Percentiles rank a stretch among this genome's conserved stretches.
These are phyloP conservation scores for Acyrthosiphon pisum DNA, from an alignment of 1,140 invertebrate species.

Conservation along the genomic window DNA sequence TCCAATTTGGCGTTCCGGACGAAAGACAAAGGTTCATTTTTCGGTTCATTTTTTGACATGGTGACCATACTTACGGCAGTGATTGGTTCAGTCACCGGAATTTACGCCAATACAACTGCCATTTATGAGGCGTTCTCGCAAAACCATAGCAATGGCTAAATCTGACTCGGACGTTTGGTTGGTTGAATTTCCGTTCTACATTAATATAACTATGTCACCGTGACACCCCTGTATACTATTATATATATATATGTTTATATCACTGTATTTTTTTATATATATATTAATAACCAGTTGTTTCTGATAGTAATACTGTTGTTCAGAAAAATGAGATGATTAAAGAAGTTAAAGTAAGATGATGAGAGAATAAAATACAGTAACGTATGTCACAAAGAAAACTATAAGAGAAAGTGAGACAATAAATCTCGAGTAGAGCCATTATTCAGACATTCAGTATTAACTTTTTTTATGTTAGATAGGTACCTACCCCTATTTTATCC, in stretches of 20 bases:
- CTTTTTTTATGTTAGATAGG: neutral
- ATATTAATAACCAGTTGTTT: neutral
- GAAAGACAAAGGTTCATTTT: conserved; percentile 6
- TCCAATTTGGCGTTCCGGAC: conserved; percentile 49
- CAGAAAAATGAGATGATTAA: neutral
- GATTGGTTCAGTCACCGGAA: conserved; percentile 46
- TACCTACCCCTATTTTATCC: neutral
- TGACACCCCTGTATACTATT: neutral
- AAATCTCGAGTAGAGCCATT: neutral
- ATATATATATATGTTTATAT: neutral
- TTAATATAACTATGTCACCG: neutral
- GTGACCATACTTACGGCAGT: conserved; percentile 31
- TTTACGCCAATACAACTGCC: conserved; percentile 35
- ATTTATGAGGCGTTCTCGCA: conserved; percentile 30
- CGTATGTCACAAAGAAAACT: neutral
- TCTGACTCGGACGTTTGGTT: neutral
- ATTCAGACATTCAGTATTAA: conserved; percentile 13
- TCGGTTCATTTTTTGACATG: conserved; percentile 20
- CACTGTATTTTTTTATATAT: neutral
- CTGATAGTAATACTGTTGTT: neutral
- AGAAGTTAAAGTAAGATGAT: neutral
- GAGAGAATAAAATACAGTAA: neutral
- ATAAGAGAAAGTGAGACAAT: neutral
- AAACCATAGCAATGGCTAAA: conserved; percentile 12
- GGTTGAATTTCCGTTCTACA: neutral